Conservation (phyloP, 2,113 vertebrate genomes). For the Piaya cayana region DNA sequence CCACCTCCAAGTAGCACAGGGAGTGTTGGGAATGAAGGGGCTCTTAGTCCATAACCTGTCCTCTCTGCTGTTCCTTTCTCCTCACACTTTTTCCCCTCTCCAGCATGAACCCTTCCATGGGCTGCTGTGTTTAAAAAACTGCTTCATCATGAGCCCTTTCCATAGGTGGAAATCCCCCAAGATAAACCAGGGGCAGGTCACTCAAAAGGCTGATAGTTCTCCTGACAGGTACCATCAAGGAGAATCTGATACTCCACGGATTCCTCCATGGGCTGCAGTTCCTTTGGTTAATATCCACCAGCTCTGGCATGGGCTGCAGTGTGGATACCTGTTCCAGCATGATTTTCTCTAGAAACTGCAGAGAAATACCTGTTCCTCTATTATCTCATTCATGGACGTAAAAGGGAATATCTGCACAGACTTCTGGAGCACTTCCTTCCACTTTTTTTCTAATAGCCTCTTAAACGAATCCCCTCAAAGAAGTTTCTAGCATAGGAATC, state of each 20-base stretch:
- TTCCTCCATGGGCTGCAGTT: not conserved
- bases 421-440: not conserved
- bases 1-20: not conserved
- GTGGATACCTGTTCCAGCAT: not conserved
- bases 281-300: not conserved
- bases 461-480: not conserved
- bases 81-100: not conserved
- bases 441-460: not conserved
- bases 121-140: not conserved
- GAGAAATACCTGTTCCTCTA: no score
- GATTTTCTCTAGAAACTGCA: not conserved
- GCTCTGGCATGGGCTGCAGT: not conserved
- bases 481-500: not conserved
- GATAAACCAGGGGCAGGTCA: not conserved
- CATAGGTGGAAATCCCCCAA: not conserved
- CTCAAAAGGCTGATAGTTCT: not conserved
- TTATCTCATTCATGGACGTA: not conserved
- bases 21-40: accelerated
- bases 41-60: not conserved
- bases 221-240: no score
- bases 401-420: not conserved
- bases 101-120: not conserved
- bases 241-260: no score
- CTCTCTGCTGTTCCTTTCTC: not conserved
- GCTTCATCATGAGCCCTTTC: not conserved